These are phyloP conservation scores for Acutogordius australiensis DNA, from an alignment of 2,888 invertebrate genomes.

Conservation along the genomic window DNA sequence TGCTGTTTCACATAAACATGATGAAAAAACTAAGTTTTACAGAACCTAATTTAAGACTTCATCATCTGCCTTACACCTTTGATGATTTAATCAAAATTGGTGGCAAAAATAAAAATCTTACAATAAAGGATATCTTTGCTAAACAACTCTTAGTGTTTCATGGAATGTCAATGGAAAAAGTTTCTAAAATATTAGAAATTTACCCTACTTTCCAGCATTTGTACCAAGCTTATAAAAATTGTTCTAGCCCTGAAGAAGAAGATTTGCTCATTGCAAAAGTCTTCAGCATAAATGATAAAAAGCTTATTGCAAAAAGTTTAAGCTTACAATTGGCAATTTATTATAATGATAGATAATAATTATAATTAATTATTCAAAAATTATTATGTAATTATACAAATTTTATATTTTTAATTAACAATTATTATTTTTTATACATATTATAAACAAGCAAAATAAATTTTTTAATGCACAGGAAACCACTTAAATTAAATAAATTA, in stretches of 20 bases:
- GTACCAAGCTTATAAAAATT: not conserved
- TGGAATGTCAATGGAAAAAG: slow-evolving; percentile 1
- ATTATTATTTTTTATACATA: too few species aligned
- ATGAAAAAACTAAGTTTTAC: not conserved
- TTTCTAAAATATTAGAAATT: not conserved
- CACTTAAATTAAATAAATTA: too few species aligned
- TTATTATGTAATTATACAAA: too few species aligned
- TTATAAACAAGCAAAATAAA: too few species aligned
- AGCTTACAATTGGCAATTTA: too few species aligned
- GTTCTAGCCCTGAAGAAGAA: not conserved
- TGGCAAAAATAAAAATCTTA: slow-evolving; percentile 7
- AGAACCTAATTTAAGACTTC: not conserved
- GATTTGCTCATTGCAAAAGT: not conserved
- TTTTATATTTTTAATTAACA: too few species aligned
- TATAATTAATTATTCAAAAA: too few species aligned
- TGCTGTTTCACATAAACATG: not conserved
- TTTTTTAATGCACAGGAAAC: too few species aligned
- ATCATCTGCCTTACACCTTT: not conserved
- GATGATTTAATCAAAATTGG: not conserved
- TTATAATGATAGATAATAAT: too few species aligned
- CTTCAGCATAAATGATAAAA: too few species aligned
- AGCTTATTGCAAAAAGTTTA: too few species aligned
- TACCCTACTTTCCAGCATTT: slow-evolving; percentile 6
- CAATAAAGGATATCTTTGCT: slow-evolving; percentile 6
- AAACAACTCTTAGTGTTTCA: not conserved